Evolutionary conservation across 2,797 vertebrate species (phyloP).

Genomic region (Cetoscarus ocellatus): DNA sequence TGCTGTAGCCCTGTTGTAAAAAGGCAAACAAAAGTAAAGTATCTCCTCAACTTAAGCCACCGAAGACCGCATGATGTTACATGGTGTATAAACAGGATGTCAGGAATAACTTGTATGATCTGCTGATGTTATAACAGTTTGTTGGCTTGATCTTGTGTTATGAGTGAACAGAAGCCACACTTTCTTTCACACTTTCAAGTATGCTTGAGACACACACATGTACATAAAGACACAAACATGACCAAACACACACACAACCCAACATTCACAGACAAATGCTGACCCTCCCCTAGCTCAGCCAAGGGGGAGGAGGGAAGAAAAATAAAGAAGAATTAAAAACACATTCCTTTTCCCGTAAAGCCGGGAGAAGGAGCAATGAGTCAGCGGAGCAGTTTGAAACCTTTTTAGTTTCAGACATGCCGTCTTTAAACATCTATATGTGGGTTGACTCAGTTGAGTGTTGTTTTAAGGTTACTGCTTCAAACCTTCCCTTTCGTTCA

Average conservation of each 20-base stretch:
- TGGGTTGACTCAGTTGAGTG: slow-evolving; percentile 20
- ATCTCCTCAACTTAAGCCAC: no score
- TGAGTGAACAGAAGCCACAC: background rate
- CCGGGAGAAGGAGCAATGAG: slow-evolving; percentile 77
- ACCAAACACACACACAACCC: slow-evolving; percentile 56
- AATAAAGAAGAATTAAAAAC: slow-evolving; percentile 77
- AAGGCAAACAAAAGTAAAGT: no score
- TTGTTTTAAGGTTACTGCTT: slow-evolving; percentile 22
- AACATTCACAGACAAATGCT: slow-evolving; percentile 74
- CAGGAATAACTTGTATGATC: background rate
- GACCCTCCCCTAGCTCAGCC: slow-evolving; percentile 57
- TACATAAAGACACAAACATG: slow-evolving; percentile 34
- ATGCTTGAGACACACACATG: slow-evolving; percentile 39
- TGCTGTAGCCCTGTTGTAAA: background rate
- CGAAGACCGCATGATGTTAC: no score
- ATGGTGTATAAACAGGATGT: no score
- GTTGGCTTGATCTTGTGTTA: no score
- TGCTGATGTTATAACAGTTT: background rate
- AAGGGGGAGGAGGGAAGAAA: slow-evolving; percentile 22
- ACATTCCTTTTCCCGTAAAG: slow-evolving; percentile 86
- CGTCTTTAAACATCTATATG: slow-evolving; percentile 56
- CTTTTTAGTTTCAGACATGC: slow-evolving; percentile 69
- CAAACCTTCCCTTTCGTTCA: slow-evolving; percentile 36
- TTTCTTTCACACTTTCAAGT: slow-evolving; percentile 47
- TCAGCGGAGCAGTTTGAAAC: slow-evolving; percentile 70